Percentiles rank a stretch among this genome's conserved stretches.
Conservation (phyloP, 2,113 vertebrate species). For the Blennius ocellaris region DNA sequence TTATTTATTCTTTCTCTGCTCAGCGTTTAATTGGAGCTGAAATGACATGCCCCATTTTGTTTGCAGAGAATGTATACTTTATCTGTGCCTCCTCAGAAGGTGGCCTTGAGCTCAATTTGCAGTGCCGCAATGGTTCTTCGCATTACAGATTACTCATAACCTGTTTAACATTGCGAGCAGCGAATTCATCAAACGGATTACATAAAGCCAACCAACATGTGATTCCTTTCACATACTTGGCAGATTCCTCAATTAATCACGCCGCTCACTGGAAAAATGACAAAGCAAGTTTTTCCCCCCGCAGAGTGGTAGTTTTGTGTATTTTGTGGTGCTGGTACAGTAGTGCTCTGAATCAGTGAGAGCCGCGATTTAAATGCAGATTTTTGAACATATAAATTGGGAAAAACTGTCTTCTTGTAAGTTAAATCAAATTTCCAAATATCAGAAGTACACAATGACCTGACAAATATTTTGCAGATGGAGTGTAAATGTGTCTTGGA, state of each 20-base stretch:
- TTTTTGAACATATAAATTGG: no score
- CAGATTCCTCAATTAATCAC: conserved; percentile 35
- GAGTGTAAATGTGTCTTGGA: no score
- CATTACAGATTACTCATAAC: conserved; percentile 61
- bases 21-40: conserved; percentile 82
- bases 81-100: conserved; percentile 73
- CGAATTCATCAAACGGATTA: conserved; percentile 57
- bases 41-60: conserved; percentile 86
- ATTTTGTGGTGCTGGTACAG: background rate
- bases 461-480: no score
- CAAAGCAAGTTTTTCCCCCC: conserved; percentile 25
- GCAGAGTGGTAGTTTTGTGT: background rate
- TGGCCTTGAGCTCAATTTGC: conserved; percentile 79
- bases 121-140: conserved; percentile 43
- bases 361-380: no score
- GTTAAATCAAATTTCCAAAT: no score
- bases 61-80: conserved; percentile 75
- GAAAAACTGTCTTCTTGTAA: no score
- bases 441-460: no score
- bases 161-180: conserved; percentile 54
- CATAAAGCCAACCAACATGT: conserved; percentile 37
- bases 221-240: conserved; percentile 21
- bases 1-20: background rate
- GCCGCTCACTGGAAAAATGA: conserved; percentile 42
- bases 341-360: background rate